Evolutionary conservation across 2,888 invertebrate genomes (phyloP).

Genomic region (Lottia gigantea): DNA sequence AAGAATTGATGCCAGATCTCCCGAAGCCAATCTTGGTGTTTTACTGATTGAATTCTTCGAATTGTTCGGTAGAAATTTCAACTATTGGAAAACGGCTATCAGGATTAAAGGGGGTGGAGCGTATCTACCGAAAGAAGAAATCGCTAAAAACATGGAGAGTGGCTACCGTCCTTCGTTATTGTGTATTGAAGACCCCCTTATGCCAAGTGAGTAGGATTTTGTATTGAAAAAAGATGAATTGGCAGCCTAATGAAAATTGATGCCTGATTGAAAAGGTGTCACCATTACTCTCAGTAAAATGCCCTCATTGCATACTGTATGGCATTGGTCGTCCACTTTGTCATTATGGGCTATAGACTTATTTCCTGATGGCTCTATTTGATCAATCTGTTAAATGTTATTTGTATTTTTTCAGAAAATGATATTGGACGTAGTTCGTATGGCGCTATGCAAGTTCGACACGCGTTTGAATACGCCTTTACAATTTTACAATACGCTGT

Average conservation of each 20-base stretch:
- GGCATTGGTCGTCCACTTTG: too few relatives aligned
- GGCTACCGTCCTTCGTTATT: conserved; percentile 91
- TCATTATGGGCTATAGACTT: too few relatives aligned
- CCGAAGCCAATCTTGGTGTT: conserved; percentile 85
- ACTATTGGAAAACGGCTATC: conserved; percentile 92
- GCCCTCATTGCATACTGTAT: too few relatives aligned
- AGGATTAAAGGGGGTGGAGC: conserved; percentile 92
- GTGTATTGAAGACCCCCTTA: conserved; percentile 97
- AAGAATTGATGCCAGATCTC: conserved; percentile 77
- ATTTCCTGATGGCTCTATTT: too few relatives aligned
- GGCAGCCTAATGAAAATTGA: too few relatives aligned
- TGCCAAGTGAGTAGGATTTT: conserved; percentile 75
- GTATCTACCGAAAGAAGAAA: conserved; percentile 92
- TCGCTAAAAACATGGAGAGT: conserved; percentile 90
- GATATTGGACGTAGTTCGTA: conserved; percentile 98
- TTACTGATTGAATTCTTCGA: conserved; percentile 97
- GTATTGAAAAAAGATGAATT: too few relatives aligned
- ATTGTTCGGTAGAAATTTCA: conserved; percentile 93
- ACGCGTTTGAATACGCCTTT: conserved; percentile 97
- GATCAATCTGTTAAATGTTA: too few relatives aligned
- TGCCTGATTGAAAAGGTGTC: too few relatives aligned
- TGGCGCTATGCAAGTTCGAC: conserved; percentile 88
- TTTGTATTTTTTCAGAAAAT: conserved; percentile 75
- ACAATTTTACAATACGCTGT: conserved; percentile 74
- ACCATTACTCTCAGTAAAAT: too few relatives aligned